These are phyloP conservation scores for Cricetomys ansorgei DNA, from an alignment of 2,113 vertebrate genomes.

Conservation along the genomic window DNA sequence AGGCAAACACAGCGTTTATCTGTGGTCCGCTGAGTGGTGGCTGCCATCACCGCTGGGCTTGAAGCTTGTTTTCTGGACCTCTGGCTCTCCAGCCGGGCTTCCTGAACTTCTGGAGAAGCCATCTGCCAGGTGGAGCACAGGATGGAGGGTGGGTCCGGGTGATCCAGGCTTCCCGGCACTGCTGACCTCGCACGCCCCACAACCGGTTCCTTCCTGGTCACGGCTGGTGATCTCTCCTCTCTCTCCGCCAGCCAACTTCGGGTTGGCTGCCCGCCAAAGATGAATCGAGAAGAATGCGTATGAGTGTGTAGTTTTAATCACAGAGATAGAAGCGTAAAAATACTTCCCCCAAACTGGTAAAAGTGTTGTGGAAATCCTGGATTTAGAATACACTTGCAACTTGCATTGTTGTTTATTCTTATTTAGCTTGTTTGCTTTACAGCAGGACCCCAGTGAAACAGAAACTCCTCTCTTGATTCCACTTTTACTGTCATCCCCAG, in stretches of 20 bases:
- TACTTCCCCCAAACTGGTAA: not conserved
- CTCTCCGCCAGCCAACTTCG: conserved; percentile 36
- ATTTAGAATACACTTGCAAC: not conserved
- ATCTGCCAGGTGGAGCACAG: conserved; percentile 56
- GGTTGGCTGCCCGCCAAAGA: conserved; percentile 32
- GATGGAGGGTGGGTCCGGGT: not conserved
- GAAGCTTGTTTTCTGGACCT: conserved; percentile 51
- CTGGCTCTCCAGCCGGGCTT: not conserved
- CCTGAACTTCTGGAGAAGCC: conserved; percentile 6
- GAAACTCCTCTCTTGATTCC: not conserved
- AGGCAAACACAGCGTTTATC: not conserved
- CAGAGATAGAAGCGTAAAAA: conserved; percentile 4
- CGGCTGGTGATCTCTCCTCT: conserved; percentile 23
- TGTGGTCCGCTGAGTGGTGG: not conserved
- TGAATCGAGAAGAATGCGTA: not conserved
- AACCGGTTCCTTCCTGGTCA: conserved; percentile 62
- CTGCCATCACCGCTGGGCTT: not conserved
- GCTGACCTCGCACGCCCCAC: conserved; percentile 1
- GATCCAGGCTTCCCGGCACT: conserved; percentile 43
- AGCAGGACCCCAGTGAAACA: not conserved
- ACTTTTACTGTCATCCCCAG: not conserved
- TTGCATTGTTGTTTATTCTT: not conserved
- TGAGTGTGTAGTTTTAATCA: not conserved
- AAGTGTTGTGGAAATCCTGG: not conserved
- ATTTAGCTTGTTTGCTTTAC: not conserved